Evolutionary conservation across 2,888 invertebrate genomes (phyloP), one percentile per base, ranked within the genome.

Genomic region (Mesochorus sp.): DNA sequence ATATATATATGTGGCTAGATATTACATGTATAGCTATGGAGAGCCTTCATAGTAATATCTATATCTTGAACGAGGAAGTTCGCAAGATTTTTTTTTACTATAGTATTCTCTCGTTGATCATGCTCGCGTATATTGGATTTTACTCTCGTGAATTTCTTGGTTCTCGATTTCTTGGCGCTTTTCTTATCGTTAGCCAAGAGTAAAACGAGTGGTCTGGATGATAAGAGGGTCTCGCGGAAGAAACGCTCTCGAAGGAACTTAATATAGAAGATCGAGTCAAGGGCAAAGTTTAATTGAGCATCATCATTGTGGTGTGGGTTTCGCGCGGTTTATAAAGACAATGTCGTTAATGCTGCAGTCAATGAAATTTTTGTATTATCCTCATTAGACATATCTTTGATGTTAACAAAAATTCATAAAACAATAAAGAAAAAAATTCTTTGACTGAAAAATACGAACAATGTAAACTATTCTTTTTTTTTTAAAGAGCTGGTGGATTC

Each of bases 261-360:
- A 49, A n/a, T n/a, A 42, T 5, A 31, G 17, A 37, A 28, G 12
- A 51, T 21, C 51, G 51, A 51, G 24, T 51, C 49, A 26, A 61
- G 47, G n/a, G 51, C 28, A 71, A 61, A 71, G 28, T 71, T 71
- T 61, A 61, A 71, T 71, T 71, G 59, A 39, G 37, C 70, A 51
- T 51, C 61, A 51, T 47, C 47, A 14, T 31, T 17, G 8, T 31
- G 5, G 31, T 8, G 14, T 10, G 3, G 6, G 12, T n/a, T 4
- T 24, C 26, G 28, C 26, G 61, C 49, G 49, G 26, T 61, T 61
- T 19, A 17, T 39, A 6, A 14, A 53, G 3, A 2, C 3, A 34
- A 8, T 34, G 34, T 10, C 6, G 4, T 6, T 34, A 34, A 53
- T n/a, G n/a, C n/a, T n/a, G n/a, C n/a, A n/a, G 19, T 53, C 51